Evolutionary conservation across 2,888 invertebrate species (phyloP).

Genomic region (Callosobruchus maculatus): DNA sequence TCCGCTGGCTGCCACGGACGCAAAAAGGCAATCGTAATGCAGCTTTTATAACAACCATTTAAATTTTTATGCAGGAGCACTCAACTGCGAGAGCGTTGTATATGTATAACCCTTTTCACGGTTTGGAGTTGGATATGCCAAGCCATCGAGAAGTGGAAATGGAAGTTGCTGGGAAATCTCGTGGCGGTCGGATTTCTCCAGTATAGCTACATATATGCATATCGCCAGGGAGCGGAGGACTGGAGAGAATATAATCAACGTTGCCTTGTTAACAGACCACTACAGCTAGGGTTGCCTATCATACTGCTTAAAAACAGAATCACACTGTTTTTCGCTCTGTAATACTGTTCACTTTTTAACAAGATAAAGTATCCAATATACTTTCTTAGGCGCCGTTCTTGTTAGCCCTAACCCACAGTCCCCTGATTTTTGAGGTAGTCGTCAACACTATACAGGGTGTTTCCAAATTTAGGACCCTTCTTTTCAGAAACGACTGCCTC

Average conservation of each 20-base stretch:
- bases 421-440: too few relatives aligned
- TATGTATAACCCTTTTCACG: slow-evolving; percentile 28
- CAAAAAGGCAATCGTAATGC: background rate
- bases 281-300: too few relatives aligned
- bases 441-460: too few relatives aligned
- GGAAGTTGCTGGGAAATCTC: slow-evolving; percentile 7
- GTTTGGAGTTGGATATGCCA: background rate
- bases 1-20: background rate
- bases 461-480: too few relatives aligned
- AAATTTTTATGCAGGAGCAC: slow-evolving; percentile 17
- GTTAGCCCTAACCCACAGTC: too few relatives aligned
- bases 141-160: background rate
- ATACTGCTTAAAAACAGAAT: too few relatives aligned
- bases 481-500: too few relatives aligned
- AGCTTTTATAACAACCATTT: background rate
- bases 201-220: background rate
- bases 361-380: too few relatives aligned
- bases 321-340: too few relatives aligned
- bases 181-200: background rate
- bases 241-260: background rate
- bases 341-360: too few relatives aligned
- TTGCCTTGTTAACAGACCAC: too few relatives aligned
- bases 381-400: too few relatives aligned
- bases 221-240: background rate
- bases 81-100: slow-evolving; percentile 25